phyloP scores from a whole-genome alignment of 2,888 invertebrate genomes.

The Oxycera nigricornis region DNA sequence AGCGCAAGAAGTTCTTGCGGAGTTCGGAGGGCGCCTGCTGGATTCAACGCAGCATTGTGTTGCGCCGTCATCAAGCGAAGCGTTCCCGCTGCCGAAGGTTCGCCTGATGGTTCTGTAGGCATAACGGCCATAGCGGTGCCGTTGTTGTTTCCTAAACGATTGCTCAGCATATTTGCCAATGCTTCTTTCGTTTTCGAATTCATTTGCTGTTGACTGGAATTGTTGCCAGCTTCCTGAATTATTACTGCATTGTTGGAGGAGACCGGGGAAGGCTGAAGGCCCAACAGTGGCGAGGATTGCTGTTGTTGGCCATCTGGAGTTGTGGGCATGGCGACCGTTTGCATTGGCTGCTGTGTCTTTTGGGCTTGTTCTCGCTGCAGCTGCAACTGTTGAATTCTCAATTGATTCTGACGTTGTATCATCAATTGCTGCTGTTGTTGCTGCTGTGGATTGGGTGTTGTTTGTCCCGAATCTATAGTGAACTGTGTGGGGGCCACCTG shows the following conservation, averaged over 20 bases:
- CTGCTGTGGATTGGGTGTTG: constrained; percentile 49
- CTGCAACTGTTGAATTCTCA: constrained; percentile 55
- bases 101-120: constrained; percentile 60
- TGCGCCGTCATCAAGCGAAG: constrained; percentile 84
- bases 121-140: constrained; percentile 57
- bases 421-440: constrained; percentile 61
- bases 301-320: constrained; percentile 36
- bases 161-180: constrained; percentile 91
- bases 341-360: constrained; percentile 49
- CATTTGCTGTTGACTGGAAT: constrained; percentile 65
- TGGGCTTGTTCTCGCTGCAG: constrained; percentile 55
- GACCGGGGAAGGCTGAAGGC: constrained; percentile 28
- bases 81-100: constrained; percentile 74
- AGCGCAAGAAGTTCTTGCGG: constrained; percentile 66
- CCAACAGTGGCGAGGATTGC: constrained; percentile 6
- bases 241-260: constrained; percentile 37
- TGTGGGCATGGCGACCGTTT: constrained; percentile 52
- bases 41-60: constrained; percentile 71
- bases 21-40: constrained; percentile 57
- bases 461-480: constrained; percentile 51
- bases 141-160: constrained; percentile 70
- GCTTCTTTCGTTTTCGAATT: constrained; percentile 94
- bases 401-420: constrained; percentile 60
- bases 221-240: constrained; percentile 42
- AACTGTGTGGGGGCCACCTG: constrained; percentile 44